Percentiles rank a stretch among this genome's conserved stretches.
These are phyloP conservation scores for Tuberolachnus salignus DNA, from an alignment of 2,888 invertebrate genomes.

Conservation along the genomic window DNA sequence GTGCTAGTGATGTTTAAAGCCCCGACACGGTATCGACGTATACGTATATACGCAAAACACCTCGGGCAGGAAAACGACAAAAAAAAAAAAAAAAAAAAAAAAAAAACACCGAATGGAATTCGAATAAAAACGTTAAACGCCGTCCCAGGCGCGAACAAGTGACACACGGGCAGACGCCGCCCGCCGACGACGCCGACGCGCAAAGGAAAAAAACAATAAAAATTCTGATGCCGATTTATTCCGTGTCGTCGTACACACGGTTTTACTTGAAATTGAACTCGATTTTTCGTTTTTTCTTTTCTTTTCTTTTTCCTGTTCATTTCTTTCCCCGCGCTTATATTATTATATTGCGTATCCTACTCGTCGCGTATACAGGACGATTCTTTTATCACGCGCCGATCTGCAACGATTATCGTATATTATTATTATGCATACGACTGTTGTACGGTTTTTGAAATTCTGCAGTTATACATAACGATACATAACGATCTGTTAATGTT, in stretches of 20 bases:
- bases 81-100: no score
- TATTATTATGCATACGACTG: no score
- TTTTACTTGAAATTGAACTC: slow-evolving; percentile 48
- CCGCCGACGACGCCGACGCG: not conserved
- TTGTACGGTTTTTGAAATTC: no score
- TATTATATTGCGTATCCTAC: not conserved
- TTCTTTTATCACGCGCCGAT: no score
- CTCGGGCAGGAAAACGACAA: slow-evolving; percentile 36
- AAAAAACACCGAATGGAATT: slow-evolving; percentile 53
- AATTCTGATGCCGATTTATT: slow-evolving; percentile 55
- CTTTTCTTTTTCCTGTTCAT: not conserved
- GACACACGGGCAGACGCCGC: not conserved
- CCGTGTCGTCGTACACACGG: slow-evolving; percentile 28
- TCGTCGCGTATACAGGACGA: not conserved
- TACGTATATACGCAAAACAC: slow-evolving; percentile 28
- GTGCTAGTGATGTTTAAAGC: no score
- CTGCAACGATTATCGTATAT: no score
- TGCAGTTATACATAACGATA: no score
- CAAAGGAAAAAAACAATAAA: slow-evolving; percentile 49
- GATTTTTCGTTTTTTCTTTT: not conserved
- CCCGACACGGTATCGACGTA: not conserved
- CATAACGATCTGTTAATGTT: no score
- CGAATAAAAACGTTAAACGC: slow-evolving; percentile 55
- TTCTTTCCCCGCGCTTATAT: not conserved
- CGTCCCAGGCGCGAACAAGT: slow-evolving; percentile 32